Base-by-base conservation (phyloP, 2,888 invertebrate species). In the Candidula unifasciata region DNA sequence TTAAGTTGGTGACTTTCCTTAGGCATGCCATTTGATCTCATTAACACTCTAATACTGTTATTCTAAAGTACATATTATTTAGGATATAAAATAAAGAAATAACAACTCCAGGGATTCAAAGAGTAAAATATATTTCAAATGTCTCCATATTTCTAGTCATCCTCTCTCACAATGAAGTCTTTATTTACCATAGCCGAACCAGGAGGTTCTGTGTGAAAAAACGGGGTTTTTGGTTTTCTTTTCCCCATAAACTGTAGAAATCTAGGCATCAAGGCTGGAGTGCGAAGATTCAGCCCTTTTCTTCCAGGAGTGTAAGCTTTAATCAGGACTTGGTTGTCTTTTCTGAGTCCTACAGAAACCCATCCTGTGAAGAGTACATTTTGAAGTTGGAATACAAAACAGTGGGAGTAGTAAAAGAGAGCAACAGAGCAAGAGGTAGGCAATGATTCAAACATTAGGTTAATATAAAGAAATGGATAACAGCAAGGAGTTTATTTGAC, bases 241-340 rank as follows among this genome's bases (percentile, higher is more conserved):
- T 81, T 81, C 6, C 90, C 89, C 69, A 88, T 89, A 85, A 90
- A 90, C 24, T 85, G 71, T 2, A 81, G 64, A 54, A 86, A 87
- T 30, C 88, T 69, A 3, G 89, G 89, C 24, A 91, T 73, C 44
- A 91, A 73, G 10, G 91, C 82, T 18, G 90, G 90, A 13, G 81
- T 73, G 37, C 91, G 83, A 13, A 89, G 52, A 79, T 88, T 85
- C 37, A 90, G 86, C 1, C 91, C 91, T 44, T 85, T 85, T 8
- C 88, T 90, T 16, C 89, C 89, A 2, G 91, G 91, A 5, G 90
- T 91, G 81, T 88, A 91, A 0, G 88, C 91, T 71, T 87, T 79
- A 10, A 91, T 35, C 27, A 64, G 82, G 24, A 88, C 87, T 5
- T 30, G 27, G n/a, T 54, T 74, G 3, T 86, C 81, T 27, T 71